Conservation (phyloP, 2,888 invertebrate species). For the Antheraea yamamai region DNA sequence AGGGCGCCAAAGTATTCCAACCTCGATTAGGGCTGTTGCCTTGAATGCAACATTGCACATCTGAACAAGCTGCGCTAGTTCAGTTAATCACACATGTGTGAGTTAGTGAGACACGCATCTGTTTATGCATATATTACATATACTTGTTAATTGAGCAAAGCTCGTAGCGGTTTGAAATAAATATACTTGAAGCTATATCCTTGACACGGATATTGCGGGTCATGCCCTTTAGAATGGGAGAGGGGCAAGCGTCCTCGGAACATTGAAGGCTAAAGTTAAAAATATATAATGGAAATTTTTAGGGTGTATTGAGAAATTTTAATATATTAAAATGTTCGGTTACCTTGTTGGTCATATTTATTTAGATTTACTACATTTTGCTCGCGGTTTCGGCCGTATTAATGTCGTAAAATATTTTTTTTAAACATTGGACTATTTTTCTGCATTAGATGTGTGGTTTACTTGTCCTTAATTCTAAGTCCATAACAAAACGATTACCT, state of each 20-base stretch:
- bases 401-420: background rate
- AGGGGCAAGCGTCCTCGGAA: conserved; percentile 36
- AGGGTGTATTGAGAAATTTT: conserved; percentile 18
- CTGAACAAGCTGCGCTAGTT: too few species aligned
- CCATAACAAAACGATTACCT: too few species aligned
- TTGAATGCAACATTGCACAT: too few species aligned
- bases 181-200: conserved; percentile 59
- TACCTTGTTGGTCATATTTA: background rate
- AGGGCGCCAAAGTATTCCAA: too few species aligned
- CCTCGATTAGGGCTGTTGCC: too few species aligned
- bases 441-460: too few species aligned
- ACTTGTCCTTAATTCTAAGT: too few species aligned
- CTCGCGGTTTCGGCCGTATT: background rate
- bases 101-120: too few species aligned
- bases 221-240: conserved; percentile 60
- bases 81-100: too few species aligned
- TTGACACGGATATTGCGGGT: conserved; percentile 68
- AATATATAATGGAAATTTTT: conserved; percentile 30
- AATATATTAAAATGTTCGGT: conserved; percentile 5
- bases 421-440: too few species aligned
- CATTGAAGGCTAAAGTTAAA: conserved; percentile 51
- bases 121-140: background rate
- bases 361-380: background rate
- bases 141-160: background rate
- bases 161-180: conserved; percentile 34